A percentile compares a stretch with the other conserved stretches of the same genome.
Conservation (phyloP, 1,140 invertebrate species). For the Chelonus insularis region DNA sequence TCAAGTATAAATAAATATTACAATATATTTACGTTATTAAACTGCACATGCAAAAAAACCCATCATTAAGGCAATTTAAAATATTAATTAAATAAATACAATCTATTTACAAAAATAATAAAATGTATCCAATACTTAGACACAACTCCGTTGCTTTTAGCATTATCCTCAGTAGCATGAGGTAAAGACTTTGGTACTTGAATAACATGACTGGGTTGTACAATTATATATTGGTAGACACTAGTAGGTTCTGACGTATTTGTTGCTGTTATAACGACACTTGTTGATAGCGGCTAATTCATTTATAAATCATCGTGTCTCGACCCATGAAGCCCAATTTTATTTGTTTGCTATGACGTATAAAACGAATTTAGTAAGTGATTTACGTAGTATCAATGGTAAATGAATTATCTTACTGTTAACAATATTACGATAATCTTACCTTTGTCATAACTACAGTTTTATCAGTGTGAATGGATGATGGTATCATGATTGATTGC, state of each 20-base stretch:
- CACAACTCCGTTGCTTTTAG: slow-evolving; percentile 51
- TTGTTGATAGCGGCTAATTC: slow-evolving; percentile 44
- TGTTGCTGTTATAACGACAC: slow-evolving; percentile 48
- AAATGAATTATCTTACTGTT: slow-evolving; percentile 4
- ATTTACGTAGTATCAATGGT: not conserved
- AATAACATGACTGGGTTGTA: slow-evolving; percentile 72
- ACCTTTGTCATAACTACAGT: slow-evolving; percentile 50
- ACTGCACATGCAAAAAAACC: no score
- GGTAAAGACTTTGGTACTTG: slow-evolving; percentile 61
- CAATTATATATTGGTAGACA: slow-evolving; percentile 71
- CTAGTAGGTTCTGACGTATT: slow-evolving; percentile 52
- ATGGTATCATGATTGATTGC: slow-evolving; percentile 46
- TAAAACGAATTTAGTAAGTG: slow-evolving; percentile 1
- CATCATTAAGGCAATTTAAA: no score
- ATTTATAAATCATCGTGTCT: slow-evolving; percentile 48
- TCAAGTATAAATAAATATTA: no score
- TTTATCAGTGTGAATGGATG: slow-evolving; percentile 51
- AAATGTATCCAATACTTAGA: slow-evolving; percentile 52
- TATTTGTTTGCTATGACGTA: slow-evolving; percentile 39
- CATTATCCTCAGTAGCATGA: slow-evolving; percentile 44
- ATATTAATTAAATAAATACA: not conserved
- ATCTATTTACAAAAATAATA: not conserved
- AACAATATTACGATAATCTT: slow-evolving; percentile 16
- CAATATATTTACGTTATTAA: no score
- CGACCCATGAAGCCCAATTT: slow-evolving; percentile 45